Evolutionary conservation across 2,888 invertebrate species (phyloP), one percentile per base, ranked within the genome.

Genomic region (Ophioninae sp.): DNA sequence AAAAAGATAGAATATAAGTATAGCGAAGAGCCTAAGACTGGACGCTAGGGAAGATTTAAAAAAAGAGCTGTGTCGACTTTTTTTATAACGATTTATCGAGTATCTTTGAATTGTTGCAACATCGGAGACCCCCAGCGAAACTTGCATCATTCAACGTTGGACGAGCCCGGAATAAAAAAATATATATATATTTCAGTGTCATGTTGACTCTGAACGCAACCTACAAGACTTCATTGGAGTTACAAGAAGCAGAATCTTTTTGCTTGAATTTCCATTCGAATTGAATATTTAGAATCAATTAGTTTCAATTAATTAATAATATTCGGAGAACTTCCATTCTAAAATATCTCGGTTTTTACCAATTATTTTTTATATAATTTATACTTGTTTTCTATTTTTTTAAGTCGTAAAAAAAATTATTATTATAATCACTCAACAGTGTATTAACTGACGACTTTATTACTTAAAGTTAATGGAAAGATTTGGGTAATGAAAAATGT

Each of bases 71-170:
- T 57, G 21, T 44, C 17, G n/a, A 37, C 41, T 56, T 64, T 68
- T 50, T 50, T 50, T 50, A 6, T n/a, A 39, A 37, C 21, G 50
- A 81, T 62, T 78, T 59, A 30, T 62, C 17, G 20, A 50, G 65
- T 44, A 44, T 74, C 39, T 21, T 30, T 65, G 41, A 61, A 81
- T 86, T 86, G 80, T 88, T 87, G 86, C 86, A 81, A 81, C 79
- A 87, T 87, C 10, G n/a, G 81, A 64, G 89, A 90, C 90, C 90
- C 90, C 90, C 90, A 89, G 89, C 90, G 86, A 84, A 70, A 87
- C 74, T 90, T 89, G 88, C 90, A 84, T 90, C 89, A 90, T 67
- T 70, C 64, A 80, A 84, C 87, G 76, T 76, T 69, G 70, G 81
- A 84, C 87, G 86, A 89, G 86, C 85, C 85, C 85, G 17, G 59